Conservation (phyloP, 2,797 vertebrate species). For the Selene dorsalis region DNA sequence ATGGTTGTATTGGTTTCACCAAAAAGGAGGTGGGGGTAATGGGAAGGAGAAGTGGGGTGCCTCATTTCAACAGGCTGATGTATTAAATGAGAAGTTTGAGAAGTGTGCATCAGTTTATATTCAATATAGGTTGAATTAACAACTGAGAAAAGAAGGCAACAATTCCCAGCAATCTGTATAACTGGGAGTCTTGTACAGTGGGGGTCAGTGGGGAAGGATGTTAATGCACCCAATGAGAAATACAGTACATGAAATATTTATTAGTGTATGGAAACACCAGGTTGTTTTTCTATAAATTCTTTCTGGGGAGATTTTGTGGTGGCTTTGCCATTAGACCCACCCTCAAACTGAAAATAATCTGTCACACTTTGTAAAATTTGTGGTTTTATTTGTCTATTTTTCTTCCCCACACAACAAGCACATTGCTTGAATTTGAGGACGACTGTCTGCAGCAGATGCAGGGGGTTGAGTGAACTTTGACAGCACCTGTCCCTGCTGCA, state of each 20-base stretch:
- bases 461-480: slow-evolving; percentile 33
- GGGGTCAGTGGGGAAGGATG: too few relatives aligned
- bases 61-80: too few relatives aligned
- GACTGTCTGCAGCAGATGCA: slow-evolving; percentile 70
- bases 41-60: neutral
- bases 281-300: too few relatives aligned
- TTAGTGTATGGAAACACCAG: neutral
- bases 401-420: neutral
- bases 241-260: neutral
- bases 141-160: too few relatives aligned
- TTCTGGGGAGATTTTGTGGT: too few relatives aligned
- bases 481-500: slow-evolving; percentile 70
- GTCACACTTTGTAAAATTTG: neutral
- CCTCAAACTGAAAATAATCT: slow-evolving; percentile 1
- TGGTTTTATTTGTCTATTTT: neutral
- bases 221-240: neutral
- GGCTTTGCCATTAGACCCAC: too few relatives aligned
- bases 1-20: slow-evolving; percentile 19
- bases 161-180: too few relatives aligned
- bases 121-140: too few relatives aligned
- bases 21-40: neutral
- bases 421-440: slow-evolving; percentile 22
- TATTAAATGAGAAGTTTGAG: slow-evolving; percentile 39
- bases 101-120: too few relatives aligned
- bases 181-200: too few relatives aligned